Conservation (phyloP, 2,113 vertebrate species). For the Origma solitaria region DNA sequence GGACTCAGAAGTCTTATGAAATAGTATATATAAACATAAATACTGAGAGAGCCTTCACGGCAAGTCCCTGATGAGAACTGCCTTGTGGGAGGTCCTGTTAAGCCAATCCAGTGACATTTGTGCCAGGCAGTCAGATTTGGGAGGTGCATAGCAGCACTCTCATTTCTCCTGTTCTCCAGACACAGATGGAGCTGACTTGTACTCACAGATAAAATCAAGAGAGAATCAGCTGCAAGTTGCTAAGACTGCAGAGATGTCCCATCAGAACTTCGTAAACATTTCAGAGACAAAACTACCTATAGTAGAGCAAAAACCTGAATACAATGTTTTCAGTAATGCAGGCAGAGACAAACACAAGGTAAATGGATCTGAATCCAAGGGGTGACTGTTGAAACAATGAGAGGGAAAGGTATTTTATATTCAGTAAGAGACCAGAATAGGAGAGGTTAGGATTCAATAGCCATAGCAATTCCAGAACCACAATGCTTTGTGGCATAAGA, state of each 20-base stretch:
- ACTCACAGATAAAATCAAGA: neutral
- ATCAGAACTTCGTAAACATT: neutral
- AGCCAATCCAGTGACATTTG: neutral
- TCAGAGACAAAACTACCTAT: neutral
- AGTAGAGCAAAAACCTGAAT: neutral
- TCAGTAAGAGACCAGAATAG: neutral
- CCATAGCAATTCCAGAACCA: neutral
- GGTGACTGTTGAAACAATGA: neutral
- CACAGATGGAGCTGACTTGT: neutral
- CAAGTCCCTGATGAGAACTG: neutral
- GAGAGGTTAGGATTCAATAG: neutral
- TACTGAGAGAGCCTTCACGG: neutral
- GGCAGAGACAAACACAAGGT: neutral
- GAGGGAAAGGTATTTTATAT: neutral
- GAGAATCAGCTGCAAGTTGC: neutral
- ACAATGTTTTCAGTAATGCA: neutral
- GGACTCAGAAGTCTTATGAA: neutral
- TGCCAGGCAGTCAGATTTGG: accelerated
- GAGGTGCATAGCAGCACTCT: neutral
- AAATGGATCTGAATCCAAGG: neutral
- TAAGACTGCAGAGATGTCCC: neutral
- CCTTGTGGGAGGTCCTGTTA: neutral
- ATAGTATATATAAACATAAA: neutral
- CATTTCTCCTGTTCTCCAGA: neutral
- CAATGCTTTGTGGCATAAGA: neutral